Percentiles rank a stretch among this genome's conserved stretches.
phyloP scores from a whole-genome alignment of 1,140 invertebrate species.

The Dolichoris vasculosae region DNA sequence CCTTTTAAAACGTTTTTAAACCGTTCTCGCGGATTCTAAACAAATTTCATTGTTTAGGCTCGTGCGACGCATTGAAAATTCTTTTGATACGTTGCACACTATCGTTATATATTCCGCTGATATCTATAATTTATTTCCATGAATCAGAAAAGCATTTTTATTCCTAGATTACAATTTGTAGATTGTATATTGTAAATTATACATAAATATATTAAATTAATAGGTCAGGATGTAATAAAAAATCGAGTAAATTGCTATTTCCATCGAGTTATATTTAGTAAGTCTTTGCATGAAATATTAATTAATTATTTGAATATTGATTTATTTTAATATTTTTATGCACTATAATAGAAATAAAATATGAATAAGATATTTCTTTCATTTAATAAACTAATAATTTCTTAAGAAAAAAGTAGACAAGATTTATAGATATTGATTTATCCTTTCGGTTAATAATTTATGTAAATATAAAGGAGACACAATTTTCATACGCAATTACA shows the following conservation, averaged over 20 bases:
- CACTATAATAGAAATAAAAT: slow-evolving; percentile 12
- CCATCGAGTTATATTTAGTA: slow-evolving; percentile 15
- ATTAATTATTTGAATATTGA: slow-evolving; percentile 45
- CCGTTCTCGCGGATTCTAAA: no score
- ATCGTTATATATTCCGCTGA: no score
- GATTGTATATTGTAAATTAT: neutral
- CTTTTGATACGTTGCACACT: no score
- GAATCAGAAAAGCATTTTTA: neutral
- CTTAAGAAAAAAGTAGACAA: slow-evolving; percentile 7
- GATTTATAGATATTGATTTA: slow-evolving; percentile 34
- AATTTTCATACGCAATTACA: slow-evolving; percentile 34
- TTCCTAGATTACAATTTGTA: neutral
- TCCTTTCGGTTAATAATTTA: slow-evolving; percentile 30
- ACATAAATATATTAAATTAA: slow-evolving; percentile 34
- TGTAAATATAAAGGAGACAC: slow-evolving; percentile 18
- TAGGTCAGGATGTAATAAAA: slow-evolving; percentile 40
- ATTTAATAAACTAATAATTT: slow-evolving; percentile 28
- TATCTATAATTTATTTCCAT: neutral
- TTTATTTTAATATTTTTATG: slow-evolving; percentile 45
- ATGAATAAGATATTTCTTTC: slow-evolving; percentile 27
- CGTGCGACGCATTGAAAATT: no score
- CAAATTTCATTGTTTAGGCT: neutral
- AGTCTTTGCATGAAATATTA: slow-evolving; percentile 31
- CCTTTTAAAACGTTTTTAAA: no score
- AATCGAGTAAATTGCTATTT: slow-evolving; percentile 15